Evolutionary conservation across 1,140 invertebrate genomes (phyloP).

Genomic region (Antheraea mylitta): DNA sequence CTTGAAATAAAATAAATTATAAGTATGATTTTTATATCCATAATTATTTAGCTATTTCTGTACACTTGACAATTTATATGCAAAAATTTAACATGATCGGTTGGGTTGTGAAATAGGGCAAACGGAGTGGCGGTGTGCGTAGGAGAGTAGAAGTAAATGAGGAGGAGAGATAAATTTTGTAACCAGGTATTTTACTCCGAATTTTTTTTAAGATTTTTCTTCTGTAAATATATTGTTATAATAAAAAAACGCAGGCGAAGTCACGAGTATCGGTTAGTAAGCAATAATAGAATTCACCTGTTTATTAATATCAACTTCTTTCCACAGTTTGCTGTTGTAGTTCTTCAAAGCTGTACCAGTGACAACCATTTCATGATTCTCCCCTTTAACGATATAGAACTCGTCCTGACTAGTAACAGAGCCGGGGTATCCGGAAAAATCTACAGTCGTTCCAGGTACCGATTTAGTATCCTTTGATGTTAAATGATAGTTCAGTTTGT

Average conservation of each 20-base stretch:
- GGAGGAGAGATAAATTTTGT: too few species aligned
- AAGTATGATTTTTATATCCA: not conserved
- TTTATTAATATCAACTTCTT: conserved; percentile 74
- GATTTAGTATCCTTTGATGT: conserved; percentile 80
- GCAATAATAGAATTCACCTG: conserved; percentile 49
- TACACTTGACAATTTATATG: too few species aligned
- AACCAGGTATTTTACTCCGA: too few species aligned
- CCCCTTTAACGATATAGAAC: conserved; percentile 84
- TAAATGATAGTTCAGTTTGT: conserved; percentile 89
- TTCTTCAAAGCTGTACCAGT: conserved; percentile 80
- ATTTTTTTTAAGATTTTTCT: too few species aligned
- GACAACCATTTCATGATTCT: conserved; percentile 78
- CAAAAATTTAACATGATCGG: too few species aligned
- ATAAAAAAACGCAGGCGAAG: too few species aligned
- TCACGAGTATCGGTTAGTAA: too few species aligned
- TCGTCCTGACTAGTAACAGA: conserved; percentile 93
- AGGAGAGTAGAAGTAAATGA: too few species aligned
- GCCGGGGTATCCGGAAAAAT: conserved; percentile 94
- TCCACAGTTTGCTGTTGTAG: conserved; percentile 78
- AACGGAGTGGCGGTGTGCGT: too few species aligned
- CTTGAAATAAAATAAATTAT: conserved; percentile 35
- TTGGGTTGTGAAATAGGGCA: too few species aligned
- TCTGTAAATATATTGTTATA: too few species aligned
- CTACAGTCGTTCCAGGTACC: conserved; percentile 84
- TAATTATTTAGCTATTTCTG: too few species aligned